Evolutionary conservation across 2,113 vertebrate genomes (phyloP).

Genomic region (Rhinogobius similis): DNA sequence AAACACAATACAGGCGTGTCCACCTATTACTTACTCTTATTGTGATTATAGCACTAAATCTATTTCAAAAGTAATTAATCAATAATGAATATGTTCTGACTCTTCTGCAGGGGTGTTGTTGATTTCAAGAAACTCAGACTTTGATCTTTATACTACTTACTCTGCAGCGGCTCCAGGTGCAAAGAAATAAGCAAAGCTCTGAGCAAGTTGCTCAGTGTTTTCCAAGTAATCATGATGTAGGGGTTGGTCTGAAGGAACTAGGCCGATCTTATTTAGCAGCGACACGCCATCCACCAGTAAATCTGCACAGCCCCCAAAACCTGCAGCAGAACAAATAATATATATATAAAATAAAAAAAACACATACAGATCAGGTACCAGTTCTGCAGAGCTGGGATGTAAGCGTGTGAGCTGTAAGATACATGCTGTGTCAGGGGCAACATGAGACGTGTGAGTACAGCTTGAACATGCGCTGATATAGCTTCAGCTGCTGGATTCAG

Average conservation of each 20-base stretch:
- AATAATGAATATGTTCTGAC: neutral
- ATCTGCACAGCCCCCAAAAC: constrained; percentile 85
- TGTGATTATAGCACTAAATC: neutral
- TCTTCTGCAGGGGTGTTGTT: neutral
- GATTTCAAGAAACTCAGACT: neutral
- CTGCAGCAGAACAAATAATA: constrained; percentile 47
- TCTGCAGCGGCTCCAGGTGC: constrained; percentile 84
- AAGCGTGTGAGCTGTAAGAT: neutral
- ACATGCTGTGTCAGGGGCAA: constrained; percentile 19
- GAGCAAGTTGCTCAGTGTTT: constrained; percentile 74
- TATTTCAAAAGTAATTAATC: neutral
- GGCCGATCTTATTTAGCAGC: constrained; percentile 77
- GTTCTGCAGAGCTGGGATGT: neutral
- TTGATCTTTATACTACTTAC: constrained; percentile 64
- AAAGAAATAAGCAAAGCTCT: constrained; percentile 86
- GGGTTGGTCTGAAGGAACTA: constrained; percentile 70
- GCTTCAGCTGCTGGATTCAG: constrained; percentile 10
- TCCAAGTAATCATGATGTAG: constrained; percentile 81
- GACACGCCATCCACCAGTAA: constrained; percentile 80
- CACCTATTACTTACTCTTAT: neutral
- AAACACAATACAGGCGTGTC: neutral
- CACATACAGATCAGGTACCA: neutral
- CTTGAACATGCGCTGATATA: neutral
- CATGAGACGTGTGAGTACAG: constrained; percentile 5
- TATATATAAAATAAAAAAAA: neutral